Percentiles rank a stretch among this genome's conserved stretches.
Evolutionary conservation across 2,888 invertebrate species (phyloP).

Genomic region (Peribatodes rhomboidaria): DNA sequence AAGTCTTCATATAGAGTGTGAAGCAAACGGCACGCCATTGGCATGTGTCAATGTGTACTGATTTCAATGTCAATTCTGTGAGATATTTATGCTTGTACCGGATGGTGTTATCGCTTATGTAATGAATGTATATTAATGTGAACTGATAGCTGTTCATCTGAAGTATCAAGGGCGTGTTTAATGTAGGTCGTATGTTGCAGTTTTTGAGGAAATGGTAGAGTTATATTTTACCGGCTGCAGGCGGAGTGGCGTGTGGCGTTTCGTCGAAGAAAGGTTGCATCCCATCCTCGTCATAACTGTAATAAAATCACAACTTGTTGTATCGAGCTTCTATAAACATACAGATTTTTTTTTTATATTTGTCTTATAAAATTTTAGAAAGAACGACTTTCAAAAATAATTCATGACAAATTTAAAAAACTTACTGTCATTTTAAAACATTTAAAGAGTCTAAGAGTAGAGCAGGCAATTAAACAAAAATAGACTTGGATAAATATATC

Average conservation of each 20-base stretch:
- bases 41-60: constrained; percentile 55
- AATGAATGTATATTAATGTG: constrained; percentile 42
- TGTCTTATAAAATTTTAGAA: too few relatives aligned
- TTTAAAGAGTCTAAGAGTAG: too few relatives aligned
- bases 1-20: constrained; percentile 62
- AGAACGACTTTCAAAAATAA: too few relatives aligned
- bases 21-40: constrained; percentile 66
- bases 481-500: too few relatives aligned
- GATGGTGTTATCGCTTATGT: constrained; percentile 72
- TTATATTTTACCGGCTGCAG: constrained; percentile 73
- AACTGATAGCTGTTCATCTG: constrained; percentile 34
- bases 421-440: too few relatives aligned
- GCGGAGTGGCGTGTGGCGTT: constrained; percentile 82
- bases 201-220: constrained; percentile 7
- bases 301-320: constrained; percentile 41
- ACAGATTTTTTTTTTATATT: too few relatives aligned
- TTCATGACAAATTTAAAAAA: too few relatives aligned
- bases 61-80: constrained; percentile 49
- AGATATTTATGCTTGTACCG: constrained; percentile 52
- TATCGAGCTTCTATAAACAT: neutral
- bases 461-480: too few relatives aligned
- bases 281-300: constrained; percentile 81
- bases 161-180: constrained; percentile 30
- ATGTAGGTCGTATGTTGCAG: constrained; percentile 14
- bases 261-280: constrained; percentile 84